These are phyloP conservation scores for Romanogobio albipinnatus DNA, from an alignment of 2,113 vertebrate genomes.

Conservation along the genomic window DNA sequence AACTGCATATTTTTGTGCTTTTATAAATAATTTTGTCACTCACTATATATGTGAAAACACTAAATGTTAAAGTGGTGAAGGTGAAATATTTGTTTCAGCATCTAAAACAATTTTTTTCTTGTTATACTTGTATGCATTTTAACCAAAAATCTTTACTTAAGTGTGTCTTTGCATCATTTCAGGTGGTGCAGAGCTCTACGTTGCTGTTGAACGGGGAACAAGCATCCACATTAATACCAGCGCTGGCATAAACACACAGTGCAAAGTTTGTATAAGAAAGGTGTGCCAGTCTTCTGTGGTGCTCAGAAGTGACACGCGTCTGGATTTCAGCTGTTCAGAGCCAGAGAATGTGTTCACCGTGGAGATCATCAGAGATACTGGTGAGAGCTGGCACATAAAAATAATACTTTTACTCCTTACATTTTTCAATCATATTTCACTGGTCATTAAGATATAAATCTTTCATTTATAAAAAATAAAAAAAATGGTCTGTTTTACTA, in stretches of 20 bases:
- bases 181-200: conserved; percentile 51
- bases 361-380: conserved; percentile 62
- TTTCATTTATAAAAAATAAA: no score
- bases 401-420: background rate
- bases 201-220: conserved; percentile 56
- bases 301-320: conserved; percentile 22
- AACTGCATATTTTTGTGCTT: background rate
- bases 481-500: no score
- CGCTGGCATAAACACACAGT: conserved; percentile 45
- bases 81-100: background rate
- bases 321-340: conserved; percentile 65
- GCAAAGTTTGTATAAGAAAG: conserved; percentile 59
- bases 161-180: background rate
- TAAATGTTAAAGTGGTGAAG: background rate
- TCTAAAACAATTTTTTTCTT: background rate
- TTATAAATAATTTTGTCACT: background rate
- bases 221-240: conserved; percentile 58
- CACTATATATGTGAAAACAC: background rate
- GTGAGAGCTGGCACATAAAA: conserved; percentile 53
- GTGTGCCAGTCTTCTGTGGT: conserved; percentile 38
- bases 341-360: conserved; percentile 67
- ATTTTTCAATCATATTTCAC: background rate
- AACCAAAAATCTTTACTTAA: background rate
- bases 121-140: no score
- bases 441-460: no score